These are phyloP conservation scores for Linyphia triangularis DNA, from an alignment of 2,888 invertebrate genomes.

Conservation along the genomic window DNA sequence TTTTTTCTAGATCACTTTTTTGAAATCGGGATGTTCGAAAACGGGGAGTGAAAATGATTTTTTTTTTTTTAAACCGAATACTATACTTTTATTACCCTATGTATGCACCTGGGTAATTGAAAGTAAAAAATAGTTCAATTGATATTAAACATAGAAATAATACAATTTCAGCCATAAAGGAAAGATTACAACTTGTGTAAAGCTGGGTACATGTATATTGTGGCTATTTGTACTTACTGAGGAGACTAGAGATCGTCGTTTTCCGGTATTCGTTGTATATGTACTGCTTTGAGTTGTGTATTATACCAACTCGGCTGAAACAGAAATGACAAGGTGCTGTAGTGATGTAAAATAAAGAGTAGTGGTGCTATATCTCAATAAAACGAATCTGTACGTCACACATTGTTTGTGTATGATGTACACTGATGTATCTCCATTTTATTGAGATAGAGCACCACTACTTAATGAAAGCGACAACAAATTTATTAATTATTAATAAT, in stretches of 20 bases:
- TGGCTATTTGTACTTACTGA: constrained; percentile 19
- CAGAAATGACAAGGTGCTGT: background rate
- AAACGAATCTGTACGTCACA: background rate
- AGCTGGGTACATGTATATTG: too few species aligned
- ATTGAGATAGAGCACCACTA: too few species aligned
- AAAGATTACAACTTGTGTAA: background rate
- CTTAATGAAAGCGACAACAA: too few species aligned
- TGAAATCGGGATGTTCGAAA: too few species aligned
- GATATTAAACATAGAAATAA: too few species aligned
- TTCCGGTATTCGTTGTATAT: constrained; percentile 25
- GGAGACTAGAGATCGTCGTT: constrained; percentile 18
- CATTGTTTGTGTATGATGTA: too few species aligned
- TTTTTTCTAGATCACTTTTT: too few species aligned
- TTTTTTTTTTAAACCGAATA: too few species aligned
- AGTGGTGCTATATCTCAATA: background rate
- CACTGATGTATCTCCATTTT: too few species aligned
- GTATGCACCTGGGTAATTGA: too few species aligned
- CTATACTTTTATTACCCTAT: too few species aligned
- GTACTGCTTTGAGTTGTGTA: constrained; percentile 44
- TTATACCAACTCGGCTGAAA: constrained; percentile 42
- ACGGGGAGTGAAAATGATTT: background rate
- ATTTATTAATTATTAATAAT: background rate
- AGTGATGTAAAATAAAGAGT: background rate
- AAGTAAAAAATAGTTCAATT: too few species aligned
- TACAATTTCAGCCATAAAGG: background rate